phyloP scores from a whole-genome alignment of 2,797 vertebrate genomes.

The Austrolebias charrua region DNA sequence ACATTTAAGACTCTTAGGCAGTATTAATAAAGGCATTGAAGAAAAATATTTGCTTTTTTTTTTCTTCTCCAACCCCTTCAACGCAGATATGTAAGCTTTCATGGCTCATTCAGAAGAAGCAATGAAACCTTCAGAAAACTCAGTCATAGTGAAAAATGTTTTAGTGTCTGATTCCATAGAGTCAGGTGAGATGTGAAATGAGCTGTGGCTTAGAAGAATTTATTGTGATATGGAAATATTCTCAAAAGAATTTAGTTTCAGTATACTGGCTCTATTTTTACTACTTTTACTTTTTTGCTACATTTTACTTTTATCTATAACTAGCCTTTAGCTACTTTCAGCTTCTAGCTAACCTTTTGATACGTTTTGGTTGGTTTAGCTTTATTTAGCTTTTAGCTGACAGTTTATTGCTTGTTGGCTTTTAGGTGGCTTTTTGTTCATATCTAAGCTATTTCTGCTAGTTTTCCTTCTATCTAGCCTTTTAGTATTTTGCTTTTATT shows the following conservation, averaged over 20 bases:
- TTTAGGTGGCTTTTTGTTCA: too few relatives aligned
- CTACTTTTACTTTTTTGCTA: neutral
- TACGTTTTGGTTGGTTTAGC: too few relatives aligned
- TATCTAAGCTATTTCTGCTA: too few relatives aligned
- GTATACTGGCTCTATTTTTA: too few relatives aligned
- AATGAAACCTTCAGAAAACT: conserved; percentile 33
- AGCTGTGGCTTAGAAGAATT: conserved; percentile 32
- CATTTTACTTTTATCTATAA: neutral
- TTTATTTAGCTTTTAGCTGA: too few relatives aligned
- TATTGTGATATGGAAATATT: conserved; percentile 14
- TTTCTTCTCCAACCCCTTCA: conserved; percentile 7
- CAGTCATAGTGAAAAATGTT: conserved; percentile 25
- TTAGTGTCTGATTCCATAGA: conserved; percentile 34
- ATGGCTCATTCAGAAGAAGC: conserved; percentile 26
- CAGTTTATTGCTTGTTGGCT: too few relatives aligned
- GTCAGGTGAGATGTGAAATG: conserved; percentile 34
- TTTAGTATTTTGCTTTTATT: too few relatives aligned
- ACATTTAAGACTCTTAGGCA: conserved; percentile 44
- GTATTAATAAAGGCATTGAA: conserved; percentile 3
- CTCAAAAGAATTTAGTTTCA: too few relatives aligned
- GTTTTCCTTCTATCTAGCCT: too few relatives aligned
- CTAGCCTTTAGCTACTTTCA: too few relatives aligned
- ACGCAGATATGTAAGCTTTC: conserved; percentile 14
- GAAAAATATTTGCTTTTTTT: conserved; percentile 35
- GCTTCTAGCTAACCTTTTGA: too few relatives aligned